Evolutionary conservation across 1,140 invertebrate genomes (phyloP).

Genomic region (Sarcophaga peregrina): DNA sequence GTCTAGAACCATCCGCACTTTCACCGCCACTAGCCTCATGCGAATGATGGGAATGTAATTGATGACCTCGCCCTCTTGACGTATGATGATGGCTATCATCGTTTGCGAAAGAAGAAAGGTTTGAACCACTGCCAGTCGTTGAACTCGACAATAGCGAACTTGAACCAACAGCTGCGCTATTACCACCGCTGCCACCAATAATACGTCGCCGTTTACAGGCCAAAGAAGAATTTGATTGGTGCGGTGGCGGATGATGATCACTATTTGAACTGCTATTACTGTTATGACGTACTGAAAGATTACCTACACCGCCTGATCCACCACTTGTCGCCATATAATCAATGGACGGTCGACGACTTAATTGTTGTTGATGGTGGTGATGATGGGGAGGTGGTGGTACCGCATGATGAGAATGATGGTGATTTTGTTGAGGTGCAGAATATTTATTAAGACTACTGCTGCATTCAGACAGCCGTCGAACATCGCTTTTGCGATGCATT

Average conservation of each 20-base stretch:
- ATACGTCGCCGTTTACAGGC: constrained; percentile 46
- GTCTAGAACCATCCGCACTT: constrained; percentile 73
- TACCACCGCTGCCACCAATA: not conserved
- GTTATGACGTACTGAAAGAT: constrained; percentile 55
- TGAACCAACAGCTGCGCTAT: not conserved
- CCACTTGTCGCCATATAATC: constrained; percentile 59
- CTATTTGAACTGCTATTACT: constrained; percentile 46
- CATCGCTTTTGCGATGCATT: constrained; percentile 61
- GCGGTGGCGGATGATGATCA: constrained; percentile 43
- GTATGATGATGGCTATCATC: constrained; percentile 62
- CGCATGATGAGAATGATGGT: constrained; percentile 45
- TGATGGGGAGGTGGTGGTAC: constrained; percentile 43
- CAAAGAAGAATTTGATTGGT: constrained; percentile 26
- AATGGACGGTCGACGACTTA: constrained; percentile 63
- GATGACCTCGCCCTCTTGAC: constrained; percentile 62
- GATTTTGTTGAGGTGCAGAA: constrained; percentile 44
- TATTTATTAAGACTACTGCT: constrained; percentile 43
- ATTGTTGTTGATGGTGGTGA: constrained; percentile 53
- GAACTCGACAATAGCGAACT: not conserved
- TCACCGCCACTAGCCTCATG: constrained; percentile 64
- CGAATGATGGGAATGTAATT: constrained; percentile 66
- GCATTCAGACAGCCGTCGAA: constrained; percentile 59
- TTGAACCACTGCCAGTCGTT: constrained; percentile 24
- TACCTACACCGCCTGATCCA: constrained; percentile 47
- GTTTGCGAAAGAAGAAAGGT: constrained; percentile 32